Base-by-base conservation (phyloP, 2,797 vertebrate species). In the Cetoscarus ocellatus region DNA sequence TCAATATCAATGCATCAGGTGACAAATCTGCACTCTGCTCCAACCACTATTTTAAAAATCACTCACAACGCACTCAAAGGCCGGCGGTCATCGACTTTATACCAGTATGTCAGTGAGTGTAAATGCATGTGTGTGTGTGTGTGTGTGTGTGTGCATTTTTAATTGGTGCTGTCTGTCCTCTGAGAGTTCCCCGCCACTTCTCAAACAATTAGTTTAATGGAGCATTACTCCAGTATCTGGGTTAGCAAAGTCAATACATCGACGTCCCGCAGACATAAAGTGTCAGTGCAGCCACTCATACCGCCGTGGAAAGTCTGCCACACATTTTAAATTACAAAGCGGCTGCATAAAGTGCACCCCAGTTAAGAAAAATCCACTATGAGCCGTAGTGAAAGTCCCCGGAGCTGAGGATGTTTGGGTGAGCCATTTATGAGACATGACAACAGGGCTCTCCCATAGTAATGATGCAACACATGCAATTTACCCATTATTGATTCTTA, bases 151-250 rank as follows among this genome's bases (percentile, higher is more conserved):
- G 69, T 79, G 71, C 69, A 68, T 79, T 81, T 83, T 77, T 85
- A 88, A 91, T 82, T 87, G 89, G 58, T 44, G 70, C 3, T 8
- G 67, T 48, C 52, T 65, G 72, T 79, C 82, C 86, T 86, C 18
- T 69, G 70, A 85, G 85, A 80, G 74, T 70, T 75, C 69, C 70
- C 57, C 70, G 59, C 64, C 86, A 86, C 86, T 91, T 89, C 67
- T 84, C 84, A 77, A 86, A 90, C 86, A 91, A 88, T 93, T 90
- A 88, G 88, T 90, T 90, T 91, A 93, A 92, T 93, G 92, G 89
- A 90, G 81, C 92, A 80, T 89, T 74, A 75, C 88, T 77, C 54
- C 60, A 17, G 55, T 81, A 89, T 92, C 84, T 87, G 82, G 88
- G 85, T 89, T 84, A 82, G 84, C 73, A 71, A 75, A 87, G 81